Evolutionary conservation across 1,140 invertebrate genomes (phyloP), one percentile per base, ranked within the genome.

Genomic region (Periplaneta americana): DNA sequence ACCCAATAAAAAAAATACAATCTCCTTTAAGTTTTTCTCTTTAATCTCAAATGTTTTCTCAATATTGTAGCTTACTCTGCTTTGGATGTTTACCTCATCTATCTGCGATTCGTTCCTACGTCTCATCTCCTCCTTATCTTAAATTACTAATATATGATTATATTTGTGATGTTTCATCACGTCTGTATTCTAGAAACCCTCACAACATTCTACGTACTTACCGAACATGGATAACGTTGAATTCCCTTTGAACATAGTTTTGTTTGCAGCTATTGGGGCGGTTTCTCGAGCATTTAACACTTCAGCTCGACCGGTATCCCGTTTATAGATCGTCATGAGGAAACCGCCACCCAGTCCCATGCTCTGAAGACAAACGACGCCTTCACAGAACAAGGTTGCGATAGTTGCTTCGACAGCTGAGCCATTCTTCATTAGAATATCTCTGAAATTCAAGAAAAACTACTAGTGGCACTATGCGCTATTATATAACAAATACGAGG

Each of bases 311-410:
- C 89, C 86, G 39, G 82, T 90, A 81, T 83, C 86, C 84, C 87
- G 89, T 80, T 93, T 90, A 87, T 96, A 97, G 81, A 96, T 91
- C 0, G 93, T 94, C 91, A 95, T 92, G 15, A 97, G 86, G 85
- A 95, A 94, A 48, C 96, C 96, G 78, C 96, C 96, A 33, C 96
- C 96, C 13, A 97, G 83, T 2, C 96, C 97, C 88, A 94, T 93
- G 81, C 92, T 94, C 85, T 97, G 94, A 9, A 93, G 89, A 85
- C 96, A 94, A 6, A 96, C 90, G 1, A 97, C 91, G 0, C 96
- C 95, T 85, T 96, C 93, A 86, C 96, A 98, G n/a, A 98, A 90
- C 74, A 96, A 86, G 1, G 93, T 88, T 0, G 94, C 93, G 74
- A 98, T 94, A 0, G 95, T 94, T 4, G 95, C 94, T 89, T 98